phyloP scores from a whole-genome alignment of 1,140 invertebrate species.

The Orchesella cincta region DNA sequence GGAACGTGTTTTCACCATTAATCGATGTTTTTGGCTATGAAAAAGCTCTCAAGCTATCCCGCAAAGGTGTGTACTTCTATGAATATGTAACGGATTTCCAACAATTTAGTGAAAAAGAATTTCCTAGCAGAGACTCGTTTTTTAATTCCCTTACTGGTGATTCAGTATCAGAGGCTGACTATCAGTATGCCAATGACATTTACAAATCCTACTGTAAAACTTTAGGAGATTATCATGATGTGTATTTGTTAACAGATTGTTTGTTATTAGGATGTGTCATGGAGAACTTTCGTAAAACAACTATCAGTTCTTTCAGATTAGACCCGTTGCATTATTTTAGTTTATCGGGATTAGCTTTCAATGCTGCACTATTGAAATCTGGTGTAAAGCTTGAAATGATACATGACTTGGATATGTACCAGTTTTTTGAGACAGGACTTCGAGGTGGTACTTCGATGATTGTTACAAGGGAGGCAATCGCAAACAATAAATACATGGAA shows the following conservation, averaged over 20 bases:
- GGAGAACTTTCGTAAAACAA: conserved; percentile 50
- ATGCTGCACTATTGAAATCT: conserved; percentile 50
- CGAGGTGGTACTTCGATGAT: conserved; percentile 50
- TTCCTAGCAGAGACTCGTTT: conserved; percentile 41
- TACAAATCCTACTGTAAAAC: conserved; percentile 51
- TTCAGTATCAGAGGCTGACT: conserved; percentile 42
- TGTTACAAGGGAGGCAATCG: conserved; percentile 29
- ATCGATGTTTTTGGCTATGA: not conserved
- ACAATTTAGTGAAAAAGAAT: conserved; percentile 38
- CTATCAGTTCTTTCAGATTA: conserved; percentile 36
- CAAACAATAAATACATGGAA: conserved; percentile 50
- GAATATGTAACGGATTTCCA: not conserved
- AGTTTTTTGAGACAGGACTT: conserved; percentile 50
- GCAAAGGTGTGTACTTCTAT: not conserved
- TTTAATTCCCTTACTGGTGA: conserved; percentile 34
- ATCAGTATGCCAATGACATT: conserved; percentile 50
- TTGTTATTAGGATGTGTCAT: conserved; percentile 51
- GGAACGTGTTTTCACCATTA: not conserved
- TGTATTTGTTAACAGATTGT: conserved; percentile 50
- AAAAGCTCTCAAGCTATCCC: not conserved
- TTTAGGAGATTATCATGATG: conserved; percentile 52
- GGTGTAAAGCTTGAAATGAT: conserved; percentile 47
- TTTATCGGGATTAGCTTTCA: conserved; percentile 51
- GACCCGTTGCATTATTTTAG: conserved; percentile 53
- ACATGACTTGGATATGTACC: conserved; percentile 51